Evolutionary conservation across 1,140 invertebrate species (phyloP).

Genomic region (Bombus ignitus): DNA sequence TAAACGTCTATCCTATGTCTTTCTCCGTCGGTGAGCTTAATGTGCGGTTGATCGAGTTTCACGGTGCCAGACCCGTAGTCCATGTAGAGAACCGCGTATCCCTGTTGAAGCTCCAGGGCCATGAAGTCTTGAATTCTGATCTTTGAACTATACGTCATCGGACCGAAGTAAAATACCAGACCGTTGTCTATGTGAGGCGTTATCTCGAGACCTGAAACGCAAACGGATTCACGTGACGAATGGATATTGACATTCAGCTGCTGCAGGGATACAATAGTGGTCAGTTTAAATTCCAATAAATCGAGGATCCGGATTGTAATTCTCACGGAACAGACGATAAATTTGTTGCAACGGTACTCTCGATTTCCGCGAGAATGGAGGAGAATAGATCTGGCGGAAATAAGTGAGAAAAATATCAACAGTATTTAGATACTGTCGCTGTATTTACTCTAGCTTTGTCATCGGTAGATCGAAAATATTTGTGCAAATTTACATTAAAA

Average conservation of each 20-base stretch:
- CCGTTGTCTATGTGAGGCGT: conserved; percentile 89
- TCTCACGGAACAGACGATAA: too few relatives aligned
- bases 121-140: conserved; percentile 93
- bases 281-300: neutral
- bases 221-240: conserved; percentile 1
- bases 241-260: too few relatives aligned
- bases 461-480: too few relatives aligned
- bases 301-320: neutral
- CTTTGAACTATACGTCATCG: conserved; percentile 86
- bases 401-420: too few relatives aligned
- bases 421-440: too few relatives aligned
- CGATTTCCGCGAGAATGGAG: too few relatives aligned
- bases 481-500: too few relatives aligned
- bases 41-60: conserved; percentile 88
- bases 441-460: too few relatives aligned
- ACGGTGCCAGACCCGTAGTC: conserved; percentile 95
- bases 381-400: neutral
- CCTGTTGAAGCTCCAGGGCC: conserved; percentile 93
- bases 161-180: conserved; percentile 96
- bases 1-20: conserved; percentile 92
- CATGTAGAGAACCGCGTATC: conserved; percentile 92
- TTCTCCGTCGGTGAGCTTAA: conserved; percentile 89
- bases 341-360: too few relatives aligned
- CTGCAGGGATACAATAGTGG: too few relatives aligned
- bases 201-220: conserved; percentile 86